Evolutionary conservation across 2,797 vertebrate genomes (phyloP).

Genomic region (Xiphorhynchus erythropygius): DNA sequence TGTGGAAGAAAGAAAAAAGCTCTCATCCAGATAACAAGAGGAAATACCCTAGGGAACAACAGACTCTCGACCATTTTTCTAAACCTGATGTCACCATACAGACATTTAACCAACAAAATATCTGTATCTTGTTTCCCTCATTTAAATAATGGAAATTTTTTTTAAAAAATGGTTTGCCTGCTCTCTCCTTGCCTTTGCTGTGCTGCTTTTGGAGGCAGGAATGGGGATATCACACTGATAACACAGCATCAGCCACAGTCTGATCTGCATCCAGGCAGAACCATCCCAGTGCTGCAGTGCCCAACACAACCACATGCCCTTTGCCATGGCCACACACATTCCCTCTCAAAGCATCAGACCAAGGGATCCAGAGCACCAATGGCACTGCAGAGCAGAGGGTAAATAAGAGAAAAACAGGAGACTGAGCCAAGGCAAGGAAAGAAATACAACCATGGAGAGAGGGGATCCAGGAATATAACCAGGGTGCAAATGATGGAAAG

Average conservation of each 20-base stretch:
- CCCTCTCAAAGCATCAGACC: not conserved
- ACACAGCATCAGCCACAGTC: not conserved
- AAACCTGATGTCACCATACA: not conserved
- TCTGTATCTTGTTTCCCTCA: not conserved
- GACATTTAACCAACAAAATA: not conserved
- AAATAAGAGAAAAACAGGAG: not conserved
- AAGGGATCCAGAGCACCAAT: not conserved
- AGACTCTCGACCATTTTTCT: not conserved
- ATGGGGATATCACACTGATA: too few relatives aligned
- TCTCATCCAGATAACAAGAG: not conserved
- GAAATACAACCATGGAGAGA: not conserved
- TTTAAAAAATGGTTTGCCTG: not conserved
- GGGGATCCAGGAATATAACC: not conserved
- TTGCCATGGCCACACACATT: not conserved
- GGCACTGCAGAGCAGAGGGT: not conserved
- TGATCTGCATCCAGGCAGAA: not conserved
- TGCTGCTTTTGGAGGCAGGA: not conserved
- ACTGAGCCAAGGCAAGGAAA: not conserved
- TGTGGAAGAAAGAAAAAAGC: not conserved
- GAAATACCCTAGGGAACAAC: not conserved
- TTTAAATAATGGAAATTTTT: not conserved
- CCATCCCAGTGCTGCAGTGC: not conserved
- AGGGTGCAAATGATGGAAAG: not conserved
- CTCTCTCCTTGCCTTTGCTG: not conserved
- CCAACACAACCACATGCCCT: accelerated